phyloP scores from a whole-genome alignment of 2,797 vertebrate genomes.

The Rhodeus uyekii region DNA sequence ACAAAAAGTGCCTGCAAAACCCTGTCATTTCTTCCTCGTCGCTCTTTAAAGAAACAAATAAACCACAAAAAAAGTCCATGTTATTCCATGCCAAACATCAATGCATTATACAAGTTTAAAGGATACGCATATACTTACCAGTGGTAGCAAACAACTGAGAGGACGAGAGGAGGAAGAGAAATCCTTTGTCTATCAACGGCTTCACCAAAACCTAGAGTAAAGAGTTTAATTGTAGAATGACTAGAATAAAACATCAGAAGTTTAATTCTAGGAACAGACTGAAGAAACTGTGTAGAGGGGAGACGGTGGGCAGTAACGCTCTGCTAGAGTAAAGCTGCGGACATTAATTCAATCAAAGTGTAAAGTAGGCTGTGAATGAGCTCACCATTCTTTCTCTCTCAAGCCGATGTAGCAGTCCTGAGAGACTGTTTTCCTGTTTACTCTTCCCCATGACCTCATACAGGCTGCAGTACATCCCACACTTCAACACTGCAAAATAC shows the following conservation, averaged over 20 bases:
- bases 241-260: constrained; percentile 15
- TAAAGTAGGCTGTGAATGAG: constrained; percentile 7
- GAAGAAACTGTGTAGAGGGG: background rate
- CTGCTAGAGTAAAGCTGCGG: background rate
- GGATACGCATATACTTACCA: constrained; percentile 72
- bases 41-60: constrained; percentile 70
- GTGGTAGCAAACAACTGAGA: constrained; percentile 87
- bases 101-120: background rate
- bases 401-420: constrained; percentile 87
- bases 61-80: constrained; percentile 4
- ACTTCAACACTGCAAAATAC: constrained; percentile 80
- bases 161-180: constrained; percentile 91
- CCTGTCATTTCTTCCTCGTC: constrained; percentile 71
- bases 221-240: constrained; percentile 38
- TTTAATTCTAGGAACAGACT: constrained; percentile 8
- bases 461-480: constrained; percentile 90
- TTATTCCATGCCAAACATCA: constrained; percentile 11
- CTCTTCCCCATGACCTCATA: constrained; percentile 92
- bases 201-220: constrained; percentile 91
- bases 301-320: background rate
- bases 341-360: constrained; percentile 4
- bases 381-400: constrained; percentile 95
- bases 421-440: constrained; percentile 86
- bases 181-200: constrained; percentile 89
- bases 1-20: constrained; percentile 91